Evolutionary conservation across 2,113 vertebrate species (phyloP).

Genomic region (Pteropus alecto): DNA sequence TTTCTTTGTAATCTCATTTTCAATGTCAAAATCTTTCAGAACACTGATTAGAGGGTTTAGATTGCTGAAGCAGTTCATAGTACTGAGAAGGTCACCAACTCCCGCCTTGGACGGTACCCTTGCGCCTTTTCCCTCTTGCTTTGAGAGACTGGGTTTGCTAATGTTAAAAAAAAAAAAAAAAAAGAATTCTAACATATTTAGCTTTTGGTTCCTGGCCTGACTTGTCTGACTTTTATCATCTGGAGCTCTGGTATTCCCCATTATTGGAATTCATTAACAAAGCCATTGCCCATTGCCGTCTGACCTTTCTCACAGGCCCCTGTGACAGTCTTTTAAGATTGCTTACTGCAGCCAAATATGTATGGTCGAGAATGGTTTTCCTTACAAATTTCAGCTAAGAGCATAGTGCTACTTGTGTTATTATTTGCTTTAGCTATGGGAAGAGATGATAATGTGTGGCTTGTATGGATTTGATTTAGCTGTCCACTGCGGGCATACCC

Average conservation of each 20-base stretch:
- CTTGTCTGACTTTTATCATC: conserved; percentile 16
- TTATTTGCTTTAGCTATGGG: background rate
- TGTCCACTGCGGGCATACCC: background rate
- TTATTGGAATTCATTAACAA: background rate
- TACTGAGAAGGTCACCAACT: background rate
- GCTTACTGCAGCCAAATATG: background rate
- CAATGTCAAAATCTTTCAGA: background rate
- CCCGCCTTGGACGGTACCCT: background rate
- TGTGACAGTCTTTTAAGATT: background rate
- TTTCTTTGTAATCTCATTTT: conserved; percentile 21
- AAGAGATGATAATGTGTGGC: background rate
- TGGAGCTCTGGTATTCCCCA: background rate
- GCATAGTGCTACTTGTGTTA: background rate
- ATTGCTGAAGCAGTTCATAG: background rate
- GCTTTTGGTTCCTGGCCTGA: background rate
- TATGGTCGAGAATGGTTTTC: background rate
- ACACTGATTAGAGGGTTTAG: background rate
- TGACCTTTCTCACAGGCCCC: background rate
- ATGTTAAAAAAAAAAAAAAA: background rate
- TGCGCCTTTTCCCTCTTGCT: background rate
- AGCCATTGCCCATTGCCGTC: background rate
- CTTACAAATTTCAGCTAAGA: background rate
- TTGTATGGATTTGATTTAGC: background rate
- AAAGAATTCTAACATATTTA: background rate
- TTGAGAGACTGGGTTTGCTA: conserved; percentile 30